Conservation (phyloP, 2,113 vertebrate genomes). For the Anarrhichthys ocellatus region DNA sequence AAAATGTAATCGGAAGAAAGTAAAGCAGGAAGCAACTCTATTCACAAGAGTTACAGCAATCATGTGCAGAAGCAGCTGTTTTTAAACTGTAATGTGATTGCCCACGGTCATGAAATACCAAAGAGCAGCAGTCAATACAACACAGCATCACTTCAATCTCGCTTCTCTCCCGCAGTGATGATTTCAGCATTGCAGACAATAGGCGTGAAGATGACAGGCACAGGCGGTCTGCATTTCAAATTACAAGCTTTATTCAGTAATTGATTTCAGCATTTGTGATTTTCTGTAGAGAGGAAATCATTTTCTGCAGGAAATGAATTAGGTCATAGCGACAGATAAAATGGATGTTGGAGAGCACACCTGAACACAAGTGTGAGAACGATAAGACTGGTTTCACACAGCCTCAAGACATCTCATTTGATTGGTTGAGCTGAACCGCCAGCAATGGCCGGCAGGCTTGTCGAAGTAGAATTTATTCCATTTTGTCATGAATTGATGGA, state of each 20-base stretch:
- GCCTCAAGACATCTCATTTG: constrained; percentile 51
- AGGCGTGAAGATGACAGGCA: constrained; percentile 54
- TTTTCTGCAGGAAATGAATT: constrained; percentile 76
- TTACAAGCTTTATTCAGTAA: constrained; percentile 58
- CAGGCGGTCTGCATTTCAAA: constrained; percentile 44
- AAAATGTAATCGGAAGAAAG: constrained; percentile 9
- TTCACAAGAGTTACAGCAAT: constrained; percentile 14
- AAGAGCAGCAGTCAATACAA: constrained; percentile 35
- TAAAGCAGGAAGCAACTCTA: constrained; percentile 19
- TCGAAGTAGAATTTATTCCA: constrained; percentile 66
- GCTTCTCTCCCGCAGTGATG: constrained; percentile 30
- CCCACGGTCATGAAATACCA: constrained; percentile 27
- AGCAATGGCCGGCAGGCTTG: constrained; percentile 50
- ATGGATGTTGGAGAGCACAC: constrained; percentile 73
- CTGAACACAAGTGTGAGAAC: constrained; percentile 59
- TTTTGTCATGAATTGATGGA: constrained; percentile 67
- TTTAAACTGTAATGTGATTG: constrained; percentile 50
- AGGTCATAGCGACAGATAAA: constrained; percentile 59
- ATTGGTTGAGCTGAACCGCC: constrained; percentile 63
- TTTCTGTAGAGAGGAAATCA: constrained; percentile 73
- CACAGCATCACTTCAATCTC: constrained; percentile 36
- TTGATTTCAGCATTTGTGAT: constrained; percentile 73
- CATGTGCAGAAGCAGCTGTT: constrained; percentile 17
- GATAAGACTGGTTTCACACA: constrained; percentile 58
- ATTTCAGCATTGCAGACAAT: constrained; percentile 51